These are phyloP conservation scores for Stegodyphus mimosarum DNA, from an alignment of 1,140 invertebrate species.

Conservation along the genomic window DNA sequence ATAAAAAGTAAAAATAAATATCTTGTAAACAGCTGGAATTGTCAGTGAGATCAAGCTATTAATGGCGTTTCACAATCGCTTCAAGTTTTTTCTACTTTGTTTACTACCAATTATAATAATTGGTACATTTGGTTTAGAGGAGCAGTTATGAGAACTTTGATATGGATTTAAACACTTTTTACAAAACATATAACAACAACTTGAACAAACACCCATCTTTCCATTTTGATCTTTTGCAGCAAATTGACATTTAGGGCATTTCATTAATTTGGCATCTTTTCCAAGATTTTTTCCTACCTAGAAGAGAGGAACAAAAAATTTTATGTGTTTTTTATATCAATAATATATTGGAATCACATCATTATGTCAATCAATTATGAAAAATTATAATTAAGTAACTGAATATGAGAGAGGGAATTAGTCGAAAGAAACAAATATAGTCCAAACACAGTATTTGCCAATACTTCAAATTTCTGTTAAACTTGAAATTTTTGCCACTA, in stretches of 20 bases:
- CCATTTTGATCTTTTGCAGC: slow-evolving; percentile 3
- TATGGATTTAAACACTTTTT: slow-evolving; percentile 2
- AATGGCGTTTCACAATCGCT: background rate
- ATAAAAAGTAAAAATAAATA: too few species aligned
- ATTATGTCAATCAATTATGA: too few species aligned
- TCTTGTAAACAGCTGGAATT: too few species aligned
- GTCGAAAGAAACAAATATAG: too few species aligned
- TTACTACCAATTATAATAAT: slow-evolving; percentile 31
- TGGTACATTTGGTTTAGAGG: background rate
- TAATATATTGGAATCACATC: too few species aligned
- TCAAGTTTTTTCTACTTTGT: slow-evolving; percentile 21
- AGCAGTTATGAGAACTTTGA: background rate
- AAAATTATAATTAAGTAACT: too few species aligned
- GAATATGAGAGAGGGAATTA: too few species aligned
- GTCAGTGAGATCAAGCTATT: too few species aligned
- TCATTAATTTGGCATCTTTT: background rate
- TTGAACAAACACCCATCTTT: slow-evolving; percentile 1
- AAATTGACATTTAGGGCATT: slow-evolving; percentile 12
- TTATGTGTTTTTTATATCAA: too few species aligned
- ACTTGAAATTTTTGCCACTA: too few species aligned
- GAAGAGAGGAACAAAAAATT: background rate
- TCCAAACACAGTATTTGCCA: too few species aligned
- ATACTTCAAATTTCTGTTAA: too few species aligned
- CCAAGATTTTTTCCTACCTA: slow-evolving; percentile 11
- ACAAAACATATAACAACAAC: background rate